Percentiles rank a stretch among this genome's conserved stretches.
Conservation (phyloP, 2,888 invertebrate genomes). For the Clistopyga incitator region DNA sequence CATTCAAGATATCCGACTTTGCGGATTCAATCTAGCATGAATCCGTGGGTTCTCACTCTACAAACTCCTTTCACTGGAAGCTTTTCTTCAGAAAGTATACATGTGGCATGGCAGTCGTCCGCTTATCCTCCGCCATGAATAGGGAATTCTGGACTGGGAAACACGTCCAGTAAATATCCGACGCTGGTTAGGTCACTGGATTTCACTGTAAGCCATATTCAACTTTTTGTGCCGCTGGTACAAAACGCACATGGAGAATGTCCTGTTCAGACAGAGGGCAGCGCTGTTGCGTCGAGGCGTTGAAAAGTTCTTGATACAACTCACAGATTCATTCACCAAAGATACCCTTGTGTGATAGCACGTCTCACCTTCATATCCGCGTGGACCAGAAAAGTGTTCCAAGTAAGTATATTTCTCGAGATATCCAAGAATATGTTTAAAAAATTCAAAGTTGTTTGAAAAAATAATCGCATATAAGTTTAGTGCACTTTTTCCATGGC, state of each 20-base stretch:
- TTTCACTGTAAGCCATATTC: conserved; percentile 16
- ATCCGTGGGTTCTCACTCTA: conserved; percentile 5
- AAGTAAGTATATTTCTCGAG: too few species aligned
- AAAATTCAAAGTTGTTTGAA: too few species aligned
- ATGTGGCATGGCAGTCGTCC: background rate
- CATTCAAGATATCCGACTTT: conserved; percentile 23
- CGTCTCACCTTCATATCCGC: too few species aligned
- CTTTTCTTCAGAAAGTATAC: conserved; percentile 32
- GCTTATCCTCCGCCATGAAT: conserved; percentile 35
- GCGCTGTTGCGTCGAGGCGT: too few species aligned
- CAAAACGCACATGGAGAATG: background rate
- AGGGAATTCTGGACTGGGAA: conserved; percentile 32
- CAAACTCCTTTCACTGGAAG: conserved; percentile 25
- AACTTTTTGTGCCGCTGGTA: conserved; percentile 13
- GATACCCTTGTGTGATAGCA: too few species aligned
- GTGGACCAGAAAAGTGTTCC: too few species aligned
- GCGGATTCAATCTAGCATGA: conserved; percentile 16
- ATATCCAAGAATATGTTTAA: too few species aligned
- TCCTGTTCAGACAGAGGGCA: conserved; percentile 3
- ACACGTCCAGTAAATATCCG: conserved; percentile 48
- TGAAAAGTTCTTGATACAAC: too few species aligned
- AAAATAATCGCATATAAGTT: too few species aligned
- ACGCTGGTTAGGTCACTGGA: conserved; percentile 15
- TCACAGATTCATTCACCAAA: too few species aligned
- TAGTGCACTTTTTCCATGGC: too few species aligned